Base-by-base conservation (phyloP, 2,113 vertebrate genomes). In the Sclerurus mexicanus region DNA sequence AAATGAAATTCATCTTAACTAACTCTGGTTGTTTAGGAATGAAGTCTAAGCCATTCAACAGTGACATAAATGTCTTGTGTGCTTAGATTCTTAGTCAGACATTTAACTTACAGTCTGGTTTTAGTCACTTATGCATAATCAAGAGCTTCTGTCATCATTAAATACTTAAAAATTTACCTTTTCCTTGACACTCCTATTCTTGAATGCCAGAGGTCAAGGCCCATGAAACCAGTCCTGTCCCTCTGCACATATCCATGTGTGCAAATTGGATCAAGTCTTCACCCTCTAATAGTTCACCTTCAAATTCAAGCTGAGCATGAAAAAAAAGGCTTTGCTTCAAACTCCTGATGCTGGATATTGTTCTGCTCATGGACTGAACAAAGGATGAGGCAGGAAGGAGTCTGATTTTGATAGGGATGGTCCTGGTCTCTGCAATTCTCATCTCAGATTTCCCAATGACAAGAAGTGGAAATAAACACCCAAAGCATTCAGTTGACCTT, bases 161-260 rank as follows among this genome's bases (percentile, higher is more conserved):
- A 80, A 81, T 80, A 44, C 79, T 93, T 89, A 39, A 89, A 92
- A 95, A 87, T 50, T 1, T 76, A 69, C 80, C 21, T 30, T 89
- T 95, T 62, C 44, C 35, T 80, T 83, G 59, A 71, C 42, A 46
- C 8, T 85, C 35, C 17, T 90, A 77, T 78, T 68, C 47, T 63
- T 95, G 52, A 77, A 77, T 93, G 76, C 17, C 79, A 84, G 52
- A 92, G 63, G 85, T 96, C 81, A 91, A 89, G 78, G 55, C 62
- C 58, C 66, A 50, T 55, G 67, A 78, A 91, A 89, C 58, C n/a
- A 82, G 49, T 39, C 40, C 31, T 82, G 71, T 63, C 71, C 67
- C 55, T 73, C 33, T 85, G 71, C 53, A 83, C 18, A 31, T 50
- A 85, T 21, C 44, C 24, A 37, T 50, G 21, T 37, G 52, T 18